Percentiles rank a stretch among this genome's conserved stretches.
Evolutionary conservation across 2,888 invertebrate genomes (phyloP).

Genomic region (Drosophila cognata): DNA sequence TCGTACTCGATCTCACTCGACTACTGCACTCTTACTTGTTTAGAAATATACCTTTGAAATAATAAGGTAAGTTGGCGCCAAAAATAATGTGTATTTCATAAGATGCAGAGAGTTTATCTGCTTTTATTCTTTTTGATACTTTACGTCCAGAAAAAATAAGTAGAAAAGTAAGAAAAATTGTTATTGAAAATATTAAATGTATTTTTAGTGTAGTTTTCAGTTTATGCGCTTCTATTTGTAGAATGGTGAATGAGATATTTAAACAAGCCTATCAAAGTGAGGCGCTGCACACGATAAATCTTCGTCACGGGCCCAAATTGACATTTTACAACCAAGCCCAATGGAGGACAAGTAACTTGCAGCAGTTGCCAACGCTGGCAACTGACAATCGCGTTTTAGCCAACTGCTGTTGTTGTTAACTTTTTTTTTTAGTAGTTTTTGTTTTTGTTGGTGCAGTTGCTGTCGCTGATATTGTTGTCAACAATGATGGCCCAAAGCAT

Average conservation of each 20-base stretch:
- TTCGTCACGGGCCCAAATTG: constrained; percentile 75
- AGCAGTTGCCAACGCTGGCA: constrained; percentile 42
- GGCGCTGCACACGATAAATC: constrained; percentile 69
- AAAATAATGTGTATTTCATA: background rate
- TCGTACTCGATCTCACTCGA: too few relatives aligned
- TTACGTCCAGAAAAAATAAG: background rate
- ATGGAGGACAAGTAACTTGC: constrained; percentile 63
- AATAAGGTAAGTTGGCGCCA: background rate
- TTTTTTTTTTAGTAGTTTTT: constrained; percentile 31
- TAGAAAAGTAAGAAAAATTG: background rate
- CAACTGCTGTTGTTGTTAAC: constrained; percentile 32
- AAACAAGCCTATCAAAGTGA: constrained; percentile 64
- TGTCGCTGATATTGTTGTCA: constrained; percentile 77
- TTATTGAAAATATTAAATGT: background rate
- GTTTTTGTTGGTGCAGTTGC: constrained; percentile 47
- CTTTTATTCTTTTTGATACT: background rate
- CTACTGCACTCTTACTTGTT: too few relatives aligned
- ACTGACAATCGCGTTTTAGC: constrained; percentile 41
- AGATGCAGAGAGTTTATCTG: background rate
- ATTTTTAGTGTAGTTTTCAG: background rate
- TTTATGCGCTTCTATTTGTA: background rate
- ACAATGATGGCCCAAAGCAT: constrained; percentile 76
- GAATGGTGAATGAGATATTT: constrained; percentile 49
- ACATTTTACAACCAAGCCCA: constrained; percentile 75
- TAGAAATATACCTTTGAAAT: background rate